Evolutionary conservation across 2,113 vertebrate species (phyloP).

Genomic region (Odontophorus gujanensis): DNA sequence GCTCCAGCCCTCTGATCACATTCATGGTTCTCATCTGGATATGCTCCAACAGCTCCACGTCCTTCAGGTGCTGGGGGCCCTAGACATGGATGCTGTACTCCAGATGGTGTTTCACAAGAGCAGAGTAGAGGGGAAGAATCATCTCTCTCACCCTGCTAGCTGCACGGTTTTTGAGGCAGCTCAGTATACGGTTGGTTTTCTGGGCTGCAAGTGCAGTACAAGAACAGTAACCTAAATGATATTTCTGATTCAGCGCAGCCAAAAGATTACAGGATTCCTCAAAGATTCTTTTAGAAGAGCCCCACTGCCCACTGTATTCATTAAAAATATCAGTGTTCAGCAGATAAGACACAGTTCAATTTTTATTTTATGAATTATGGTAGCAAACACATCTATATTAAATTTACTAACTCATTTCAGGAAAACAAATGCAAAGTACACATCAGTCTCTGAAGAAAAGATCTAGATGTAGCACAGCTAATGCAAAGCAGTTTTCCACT

Average conservation of each 20-base stretch:
- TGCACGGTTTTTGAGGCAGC: not conserved
- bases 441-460: not conserved
- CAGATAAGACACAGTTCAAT: not conserved
- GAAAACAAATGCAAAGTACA: constrained; percentile 11
- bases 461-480: not conserved
- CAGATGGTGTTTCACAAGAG: not conserved
- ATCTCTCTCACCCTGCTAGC: not conserved
- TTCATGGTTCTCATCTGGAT: not conserved
- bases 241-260: not conserved
- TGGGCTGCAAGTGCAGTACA: not conserved
- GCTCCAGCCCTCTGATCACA: not conserved
- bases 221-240: not conserved
- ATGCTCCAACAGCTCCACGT: not conserved
- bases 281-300: not conserved
- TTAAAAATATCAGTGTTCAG: not conserved
- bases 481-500: not conserved
- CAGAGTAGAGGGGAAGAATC: not conserved
- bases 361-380: not conserved
- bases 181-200: not conserved
- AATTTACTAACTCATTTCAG: not conserved
- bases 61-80: not conserved
- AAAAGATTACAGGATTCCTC: not conserved
- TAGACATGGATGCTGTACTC: not conserved
- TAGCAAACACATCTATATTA: not conserved
- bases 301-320: not conserved